phyloP scores from a whole-genome alignment of 2,113 vertebrate genomes.

The Silurus meridionalis region DNA sequence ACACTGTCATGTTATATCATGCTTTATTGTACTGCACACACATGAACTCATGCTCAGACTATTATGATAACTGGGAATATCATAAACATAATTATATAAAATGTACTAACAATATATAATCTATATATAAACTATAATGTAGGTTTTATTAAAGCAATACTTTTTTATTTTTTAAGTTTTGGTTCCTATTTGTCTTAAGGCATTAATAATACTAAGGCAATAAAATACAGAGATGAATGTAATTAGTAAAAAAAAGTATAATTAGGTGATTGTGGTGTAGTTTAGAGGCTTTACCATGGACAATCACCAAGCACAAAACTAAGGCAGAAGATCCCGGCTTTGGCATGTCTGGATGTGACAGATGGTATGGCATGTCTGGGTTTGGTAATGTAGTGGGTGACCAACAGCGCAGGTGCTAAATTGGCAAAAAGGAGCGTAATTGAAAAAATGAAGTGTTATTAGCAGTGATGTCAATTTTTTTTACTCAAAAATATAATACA shows the following conservation, averaged over 20 bases:
- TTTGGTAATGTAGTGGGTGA: not conserved
- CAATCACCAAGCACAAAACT: not conserved
- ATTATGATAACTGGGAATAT: too few relatives aligned
- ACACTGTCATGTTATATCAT: conserved; percentile 41
- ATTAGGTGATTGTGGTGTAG: not conserved
- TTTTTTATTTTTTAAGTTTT: not conserved
- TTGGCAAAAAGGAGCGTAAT: not conserved
- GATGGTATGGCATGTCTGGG: not conserved
- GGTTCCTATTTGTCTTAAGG: not conserved
- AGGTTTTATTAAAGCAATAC: not conserved
- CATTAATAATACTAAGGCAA: not conserved
- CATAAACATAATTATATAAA: not conserved
- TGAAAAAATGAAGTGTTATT: not conserved
- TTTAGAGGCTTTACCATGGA: not conserved
- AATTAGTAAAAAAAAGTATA: not conserved
- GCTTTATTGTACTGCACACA: conserved; percentile 3
- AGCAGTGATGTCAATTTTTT: not conserved
- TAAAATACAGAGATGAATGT: not conserved
- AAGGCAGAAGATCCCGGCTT: not conserved
- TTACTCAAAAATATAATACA: not conserved
- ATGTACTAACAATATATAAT: not conserved
- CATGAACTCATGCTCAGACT: not conserved
- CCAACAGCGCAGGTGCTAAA: not conserved
- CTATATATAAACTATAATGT: not conserved
- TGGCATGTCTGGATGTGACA: conserved; percentile 15